Base-by-base conservation (phyloP, 2,888 invertebrate genomes). In the Celastrina argiolus region DNA sequence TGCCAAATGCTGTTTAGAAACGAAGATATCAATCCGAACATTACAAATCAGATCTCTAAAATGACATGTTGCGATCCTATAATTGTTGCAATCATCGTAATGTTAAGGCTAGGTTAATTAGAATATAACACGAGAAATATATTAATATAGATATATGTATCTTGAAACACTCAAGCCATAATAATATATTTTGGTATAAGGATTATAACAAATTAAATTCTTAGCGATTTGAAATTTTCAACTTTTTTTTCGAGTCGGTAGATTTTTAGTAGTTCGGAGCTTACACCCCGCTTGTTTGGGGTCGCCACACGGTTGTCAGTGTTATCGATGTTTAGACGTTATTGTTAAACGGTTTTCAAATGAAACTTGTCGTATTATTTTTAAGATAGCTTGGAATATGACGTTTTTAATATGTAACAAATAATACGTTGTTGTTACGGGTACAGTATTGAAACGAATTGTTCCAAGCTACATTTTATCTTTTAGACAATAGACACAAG, bases 111-210 rank as follows among this genome's bases (percentile, higher is more conserved):
- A 89, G 88, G 78, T 81, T 82, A 81, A 79, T 74, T 84, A 88
- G 85, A 71, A 81, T 83, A 81, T 80, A 82, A 85, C 82, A 82
- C 80, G 80, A 83, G 84, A 80, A 72, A 72, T 74, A 74, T 84
- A 85, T 82, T 79, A 84, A 82, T 85, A 78, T 79, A 87, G 80
- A 87, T 79, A 82, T 81, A 83, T 85, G 84, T 87, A 88, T 88
- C 86, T 88, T 87, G 78, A 82, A 86, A 86, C 87, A 88, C 82
- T 83, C 83, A 83, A 87, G 90, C 90, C 90, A 91, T 91, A 91
- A 90, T 89, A 88, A 90, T 88, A 88, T 90, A 90, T 90, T 91
- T 91, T 91, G 90, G 90, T 88, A 91, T 90, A 89, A 89, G 87
- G 78, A 82, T 78, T 77, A 78, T 83, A 76, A 82, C 78, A 78